Evolutionary conservation across 2,797 vertebrate genomes (phyloP), one percentile per base, ranked within the genome.

Genomic region (Lemur catta): DNA sequence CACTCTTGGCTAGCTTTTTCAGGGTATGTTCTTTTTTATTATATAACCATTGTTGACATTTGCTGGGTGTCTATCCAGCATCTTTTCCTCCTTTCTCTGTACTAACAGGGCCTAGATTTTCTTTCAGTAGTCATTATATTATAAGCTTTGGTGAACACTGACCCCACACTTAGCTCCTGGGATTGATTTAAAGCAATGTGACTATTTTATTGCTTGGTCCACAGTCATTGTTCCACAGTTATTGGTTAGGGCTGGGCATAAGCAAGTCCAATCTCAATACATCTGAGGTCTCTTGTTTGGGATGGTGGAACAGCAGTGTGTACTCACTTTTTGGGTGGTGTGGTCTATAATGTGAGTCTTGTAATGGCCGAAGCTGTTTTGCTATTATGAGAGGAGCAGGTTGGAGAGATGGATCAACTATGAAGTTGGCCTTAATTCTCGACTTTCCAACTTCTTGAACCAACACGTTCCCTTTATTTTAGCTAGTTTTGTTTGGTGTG

Each of bases 361-460:
- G 24, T 55, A 87, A 80, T 63, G 59, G 65, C 69, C 91, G 50
- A 59, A 87, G 76, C 50, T 86, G 14, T 96, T 90, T 91, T 86
- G n/a, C n/a, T 69, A 0, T 55, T 52, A 81, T 4, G 24, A 65
- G 80, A 67, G 15, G 24, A 92, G 30, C 33, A 72, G 22, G 46
- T 76, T 81, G 61, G 69, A 76, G 28, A 88, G 52, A 61, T 24
- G 48, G 43, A 71, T 88, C 33, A 52, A 24, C 46, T 46, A 4
- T n/a, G 69, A 87, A 75, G 35, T 78, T 26, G 69, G 6, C 6
- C 14, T 61, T 76, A 28, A 91, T 20, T 88, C 7, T 33, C 7
- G 4, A 78, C 35, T 22, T 61, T 61, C 35, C 43, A 38, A 35
- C 87, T 91, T 94, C 82, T 92, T 59, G 55, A 92, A 57, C 20